Conservation (phyloP, 2,888 invertebrate species). For the Crocallis elinguaria region DNA sequence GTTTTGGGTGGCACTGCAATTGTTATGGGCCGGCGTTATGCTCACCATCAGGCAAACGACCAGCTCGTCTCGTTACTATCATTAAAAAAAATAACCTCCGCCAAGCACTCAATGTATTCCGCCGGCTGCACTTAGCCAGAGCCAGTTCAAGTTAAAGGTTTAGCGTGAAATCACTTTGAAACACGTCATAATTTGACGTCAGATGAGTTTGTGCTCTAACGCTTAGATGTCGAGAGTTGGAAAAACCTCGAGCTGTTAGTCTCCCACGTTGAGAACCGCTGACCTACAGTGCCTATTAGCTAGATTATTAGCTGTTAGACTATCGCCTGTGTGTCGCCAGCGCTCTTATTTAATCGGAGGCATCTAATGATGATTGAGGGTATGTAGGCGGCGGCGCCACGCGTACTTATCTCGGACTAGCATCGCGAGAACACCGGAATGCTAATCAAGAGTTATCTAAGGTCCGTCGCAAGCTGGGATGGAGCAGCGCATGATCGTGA, state of each 20-base stretch:
- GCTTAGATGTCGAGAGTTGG: too few species aligned
- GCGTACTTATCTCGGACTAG: conserved; percentile 57
- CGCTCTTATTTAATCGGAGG: conserved; percentile 50
- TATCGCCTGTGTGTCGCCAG: conserved; percentile 34
- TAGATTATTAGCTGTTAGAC: conserved; percentile 24
- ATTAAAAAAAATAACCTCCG: too few species aligned
- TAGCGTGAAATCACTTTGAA: too few species aligned
- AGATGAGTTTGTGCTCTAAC: too few species aligned
- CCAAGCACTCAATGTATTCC: too few species aligned
- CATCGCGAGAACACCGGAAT: conserved; percentile 57
- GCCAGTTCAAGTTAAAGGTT: too few species aligned
- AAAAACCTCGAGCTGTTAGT: neutral
- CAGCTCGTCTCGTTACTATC: too few species aligned
- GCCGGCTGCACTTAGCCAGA: too few species aligned
- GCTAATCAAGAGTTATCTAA: conserved; percentile 50
- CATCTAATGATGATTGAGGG: conserved; percentile 62
- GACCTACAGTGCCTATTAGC: conserved; percentile 10
- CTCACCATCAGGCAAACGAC: too few species aligned
- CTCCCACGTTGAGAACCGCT: conserved; percentile 1
- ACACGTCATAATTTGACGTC: too few species aligned
- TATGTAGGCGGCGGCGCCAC: conserved; percentile 54
- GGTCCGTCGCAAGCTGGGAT: neutral
- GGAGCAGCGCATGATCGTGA: neutral
- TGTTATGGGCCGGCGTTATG: too few species aligned
- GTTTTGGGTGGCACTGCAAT: too few species aligned